Evolutionary conservation across 2,888 invertebrate genomes (phyloP), one percentile per base, ranked within the genome.

Genomic region (Allophyes oxyacanthae): DNA sequence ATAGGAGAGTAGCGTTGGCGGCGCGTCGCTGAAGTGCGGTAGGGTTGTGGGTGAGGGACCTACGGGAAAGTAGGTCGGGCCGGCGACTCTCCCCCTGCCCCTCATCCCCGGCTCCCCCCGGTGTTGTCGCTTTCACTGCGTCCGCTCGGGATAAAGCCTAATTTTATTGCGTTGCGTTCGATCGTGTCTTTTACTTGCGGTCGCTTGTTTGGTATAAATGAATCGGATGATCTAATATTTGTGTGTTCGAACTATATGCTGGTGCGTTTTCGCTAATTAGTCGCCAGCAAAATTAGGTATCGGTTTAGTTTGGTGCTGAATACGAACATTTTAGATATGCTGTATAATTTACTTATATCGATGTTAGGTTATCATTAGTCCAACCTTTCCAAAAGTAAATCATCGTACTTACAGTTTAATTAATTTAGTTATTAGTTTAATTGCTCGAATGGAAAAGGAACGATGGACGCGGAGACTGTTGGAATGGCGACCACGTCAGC

Each of bases 111-210:
- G 78, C 46, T 49, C 38, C 81, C 83, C 79, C 80, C 77, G 65
- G 75, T 80, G 84, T 85, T 85, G 88, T 86, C 88, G 88, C 89
- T 88, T 89, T 90, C 89, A 85, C 83, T 87, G 82, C 83, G 84
- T 82, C 82, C 82, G 83, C 67, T 75, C 76, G 89, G 86, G 86
- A 89, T 88, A 86, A 87, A 89, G 83, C 86, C 89, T 90, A 92
- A 92, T 91, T 90, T 92, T 90, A 91, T 91, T 90, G 87, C 86
- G 85, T 83, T 78, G 77, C 72, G 81, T 87, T 89, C 88, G 87
- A 90, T 90, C 86, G 84, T 81, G 83, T 84, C 83, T 85, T 81
- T 82, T 83, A 81, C 79, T 81, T 81, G 79, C 73, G 79, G 77
- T 75, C 67, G 69, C 61, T 77, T 72, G 73, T 79, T 78, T 81